phyloP scores from a whole-genome alignment of 92 coral and sea anemone genomes.

The Plumapathes pennacea region DNA sequence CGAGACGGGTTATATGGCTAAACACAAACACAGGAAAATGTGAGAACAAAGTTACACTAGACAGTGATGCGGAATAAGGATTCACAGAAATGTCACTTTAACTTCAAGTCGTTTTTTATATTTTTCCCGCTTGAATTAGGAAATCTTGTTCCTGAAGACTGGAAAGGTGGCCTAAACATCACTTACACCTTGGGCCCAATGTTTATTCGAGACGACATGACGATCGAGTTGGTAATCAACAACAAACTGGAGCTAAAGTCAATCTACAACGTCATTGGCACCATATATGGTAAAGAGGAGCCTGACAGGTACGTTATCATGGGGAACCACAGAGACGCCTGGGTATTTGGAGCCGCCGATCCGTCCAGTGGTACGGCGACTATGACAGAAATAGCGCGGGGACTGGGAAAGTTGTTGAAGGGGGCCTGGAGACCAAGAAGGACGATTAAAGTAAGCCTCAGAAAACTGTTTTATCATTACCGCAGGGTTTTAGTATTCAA shows the following conservation, averaged over 20 bases:
- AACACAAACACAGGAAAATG: too few species aligned
- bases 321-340: conserved; percentile 93
- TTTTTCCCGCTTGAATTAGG: conserved; percentile 25
- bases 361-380: conserved; percentile 85
- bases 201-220: conserved; percentile 45
- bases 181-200: conserved; percentile 78
- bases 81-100: too few species aligned
- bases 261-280: conserved; percentile 86
- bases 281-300: conserved; percentile 74
- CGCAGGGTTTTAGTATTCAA: too few species aligned
- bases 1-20: too few species aligned
- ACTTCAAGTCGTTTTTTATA: too few species aligned
- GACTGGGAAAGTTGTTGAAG: conserved; percentile 62
- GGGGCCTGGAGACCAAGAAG: conserved; percentile 95
- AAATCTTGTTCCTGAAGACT: conserved; percentile 33
- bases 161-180: conserved; percentile 58
- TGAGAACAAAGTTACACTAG: too few species aligned
- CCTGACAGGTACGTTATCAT: conserved; percentile 93
- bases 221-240: conserved; percentile 62
- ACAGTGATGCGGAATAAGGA: too few species aligned
- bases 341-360: conserved; percentile 93
- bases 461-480: too few species aligned
- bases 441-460: conserved; percentile 56
- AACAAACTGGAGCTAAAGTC: conserved; percentile 45
- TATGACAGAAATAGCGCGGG: conserved; percentile 83